Base-by-base conservation (phyloP, 2,888 invertebrate genomes). In the Vanessa cardui region DNA sequence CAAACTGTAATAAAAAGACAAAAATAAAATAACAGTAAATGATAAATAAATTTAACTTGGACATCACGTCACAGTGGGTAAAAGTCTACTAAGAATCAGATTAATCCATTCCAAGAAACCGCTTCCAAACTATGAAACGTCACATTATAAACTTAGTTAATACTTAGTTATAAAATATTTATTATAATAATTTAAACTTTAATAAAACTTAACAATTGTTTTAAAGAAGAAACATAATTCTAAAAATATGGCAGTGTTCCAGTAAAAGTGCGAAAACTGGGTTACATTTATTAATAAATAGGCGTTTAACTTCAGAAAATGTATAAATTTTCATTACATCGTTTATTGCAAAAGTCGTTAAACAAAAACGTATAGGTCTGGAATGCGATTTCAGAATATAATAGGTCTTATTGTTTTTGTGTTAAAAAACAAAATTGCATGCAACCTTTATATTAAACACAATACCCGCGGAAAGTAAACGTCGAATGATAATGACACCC, bases 401-500 rank as follows among this genome's bases (percentile, higher is more conserved):
- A 45, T 44, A 39, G 58, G 39, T 63, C 54, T 63, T 58, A 63
- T 63, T 33, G 7, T n/a, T 47, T 64, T 9, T n/a, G 46, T 5
- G 4, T 20, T 58, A 49, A 39, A 64, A 58, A 20, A 16, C 15
- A 50, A 58, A 45, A 49, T 64, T 49, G 64, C 49, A 15, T 49
- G 39, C 9, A 12, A n/a, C 15, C 5, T 50, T 26, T 12, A 5
- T 44, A 47, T 58, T 6, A 49, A 21, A 33, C 47, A 39, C 39
- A 21, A 46, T 16, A 58, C 20, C 47, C 49, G 20, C 20, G 33
- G 44, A 45, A 59, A 49, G 45, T 49, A 50, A 59, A 18, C 50
- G 58, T 59, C 50, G 59, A 50, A 64, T 49, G 8, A 44, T 59
- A 60, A 60, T 65, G 52, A 65, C 64, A 65, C 59, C 64, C 18